Evolutionary conservation across 2,113 vertebrate genomes (phyloP).

Genomic region (Pampusana beccarii): DNA sequence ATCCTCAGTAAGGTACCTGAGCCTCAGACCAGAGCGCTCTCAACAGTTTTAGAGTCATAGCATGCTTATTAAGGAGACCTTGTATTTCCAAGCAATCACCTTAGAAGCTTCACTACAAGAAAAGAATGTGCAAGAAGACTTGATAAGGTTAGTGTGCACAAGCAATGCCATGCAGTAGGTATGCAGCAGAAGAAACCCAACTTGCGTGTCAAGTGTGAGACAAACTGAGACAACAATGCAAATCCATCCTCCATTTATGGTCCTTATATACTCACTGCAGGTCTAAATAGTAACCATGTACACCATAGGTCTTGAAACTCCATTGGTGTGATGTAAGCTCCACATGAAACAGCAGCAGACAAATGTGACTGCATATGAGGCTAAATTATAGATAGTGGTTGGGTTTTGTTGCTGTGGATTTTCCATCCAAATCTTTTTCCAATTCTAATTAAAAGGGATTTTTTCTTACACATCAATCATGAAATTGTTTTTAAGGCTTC

Average conservation of each 20-base stretch:
- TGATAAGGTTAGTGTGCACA: conserved; percentile 70
- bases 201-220: conserved; percentile 18
- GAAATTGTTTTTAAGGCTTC: not conserved
- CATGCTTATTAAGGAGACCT: conserved; percentile 76
- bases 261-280: not conserved
- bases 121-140: conserved; percentile 74
- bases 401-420: not conserved
- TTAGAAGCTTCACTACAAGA: conserved; percentile 74
- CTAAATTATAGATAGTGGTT: not conserved
- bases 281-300: not conserved
- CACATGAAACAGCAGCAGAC: not conserved
- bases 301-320: not conserved
- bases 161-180: conserved; percentile 63
- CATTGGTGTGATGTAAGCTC: not conserved
- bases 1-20: conserved; percentile 71
- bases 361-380: not conserved
- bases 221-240: not conserved
- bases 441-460: not conserved
- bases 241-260: not conserved
- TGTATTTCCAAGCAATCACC: conserved; percentile 73
- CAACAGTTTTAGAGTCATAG: conserved; percentile 72
- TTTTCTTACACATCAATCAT: not conserved
- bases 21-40: conserved; percentile 59
- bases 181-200: conserved; percentile 54
- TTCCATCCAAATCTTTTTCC: not conserved